Base-by-base conservation (phyloP, 2,888 invertebrate genomes). In the Drosophila pseudotalamancana region DNA sequence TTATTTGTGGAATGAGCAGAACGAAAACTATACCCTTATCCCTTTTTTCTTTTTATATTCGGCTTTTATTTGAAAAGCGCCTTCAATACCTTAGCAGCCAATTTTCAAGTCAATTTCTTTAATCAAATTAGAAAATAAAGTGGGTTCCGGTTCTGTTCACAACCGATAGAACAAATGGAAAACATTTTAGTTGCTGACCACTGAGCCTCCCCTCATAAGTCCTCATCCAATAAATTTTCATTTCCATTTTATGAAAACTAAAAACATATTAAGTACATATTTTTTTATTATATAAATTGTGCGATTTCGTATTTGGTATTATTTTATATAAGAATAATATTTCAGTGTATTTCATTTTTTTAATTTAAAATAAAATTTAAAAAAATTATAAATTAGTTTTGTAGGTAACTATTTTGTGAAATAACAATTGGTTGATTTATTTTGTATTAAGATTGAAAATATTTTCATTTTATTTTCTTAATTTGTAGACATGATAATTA, bases 21-120 rank as follows among this genome's bases (percentile, higher is more conserved):
- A 1, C 27, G 16, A 2, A 27, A 16, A 8, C 27, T 18, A 18
- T 27, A 4, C 43, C 11, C 16, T 39, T 25, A 11, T 16, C 6
- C 6, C 12, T 32, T 32, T 31, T 12, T 45, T 12, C 31, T n/a
- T 3, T 31, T 31, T 12, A 3, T 12, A 21, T 9, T 5, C 0
- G 31, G 9, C 14, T 46, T 14, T 21, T 21, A 31, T 46, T 14
- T 1, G 21, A 32, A 32, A 11, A 6, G 31, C 27, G 11, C 11
- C n/a, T 14, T 21, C 6, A 11, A 31, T 46, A 21, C 32, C 46
- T 32, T 23, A 0, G n/a, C 31, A 46, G 32, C 14, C 46, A 46
- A 46, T 46, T 46, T 32, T 23, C 21, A 27, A 46, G 16, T 21
- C 46, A 46, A 46, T 46, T 34, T 16, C 46, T 27, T 32, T 46